Evolutionary conservation across 2,113 vertebrate genomes (phyloP), one percentile per base, ranked within the genome.

Genomic region (Takifugu bimaculatus): DNA sequence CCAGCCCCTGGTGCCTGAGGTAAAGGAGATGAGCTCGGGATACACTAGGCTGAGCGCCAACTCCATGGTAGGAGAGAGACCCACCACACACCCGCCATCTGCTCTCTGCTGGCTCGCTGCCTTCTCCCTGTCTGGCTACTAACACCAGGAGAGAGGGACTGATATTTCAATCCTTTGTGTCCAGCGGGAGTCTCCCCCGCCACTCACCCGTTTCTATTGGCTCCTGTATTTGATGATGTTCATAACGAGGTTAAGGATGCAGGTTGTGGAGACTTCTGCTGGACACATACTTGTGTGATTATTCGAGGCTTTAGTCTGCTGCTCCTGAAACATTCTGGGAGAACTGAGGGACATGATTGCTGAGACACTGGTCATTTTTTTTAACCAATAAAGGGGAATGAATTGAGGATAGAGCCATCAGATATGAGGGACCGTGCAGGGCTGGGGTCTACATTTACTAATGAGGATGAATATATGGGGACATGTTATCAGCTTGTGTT

Each of bases 21-120:
- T 89, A 84, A 89, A 89, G 87, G 87, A 89, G 85, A 80, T 89
- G 85, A 86, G 74, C 79, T 82, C 79, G 79, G 84, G 85, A 81
- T 89, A 89, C 87, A 87, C 87, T 85, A 87, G 87, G 77, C 87
- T 89, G 85, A 89, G 81, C 85, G 85, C 82, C 87, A 81, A 89
- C 82, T 79, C 78, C 79, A 89, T 89, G 87, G 87, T 89, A 89
- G 82, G 87, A 88, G 79, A 86, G 78, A 80, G 67, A 63, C 12
- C 75, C 73, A 20, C 69, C 76, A 51, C 66, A 45, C 70, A 27
- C 28, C 44, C 51, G 32, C 68, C 60, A 29, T 29, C 70, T 10
- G 57, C 65, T 58, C 10, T 55, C 61, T 57, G 60, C 74, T 65
- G 56, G 61, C 72, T 75, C 54, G 44, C 75, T 57, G 26, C 68